Evolutionary conservation across 64 coral and sea anemone genomes (phyloP).

Genomic region (Montipora cactus): DNA sequence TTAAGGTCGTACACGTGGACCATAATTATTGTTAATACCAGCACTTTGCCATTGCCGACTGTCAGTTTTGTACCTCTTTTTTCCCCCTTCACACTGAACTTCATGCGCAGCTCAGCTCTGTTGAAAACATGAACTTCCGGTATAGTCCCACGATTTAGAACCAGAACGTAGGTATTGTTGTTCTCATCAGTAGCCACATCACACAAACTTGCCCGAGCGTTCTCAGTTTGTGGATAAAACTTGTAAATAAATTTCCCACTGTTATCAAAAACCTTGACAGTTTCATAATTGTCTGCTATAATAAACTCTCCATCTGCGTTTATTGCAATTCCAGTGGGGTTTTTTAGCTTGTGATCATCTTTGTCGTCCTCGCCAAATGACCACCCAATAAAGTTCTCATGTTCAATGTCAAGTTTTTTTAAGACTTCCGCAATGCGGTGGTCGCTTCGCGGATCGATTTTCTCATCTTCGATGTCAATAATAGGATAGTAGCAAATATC

Average conservation of each 20-base stretch:
- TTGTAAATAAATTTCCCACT: constrained; percentile 29
- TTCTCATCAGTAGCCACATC: constrained; percentile 29
- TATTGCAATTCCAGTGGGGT: too few species aligned
- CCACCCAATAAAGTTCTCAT: neutral
- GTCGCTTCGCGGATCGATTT: constrained; percentile 28
- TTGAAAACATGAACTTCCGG: constrained; percentile 16
- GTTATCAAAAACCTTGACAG: neutral
- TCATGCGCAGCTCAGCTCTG: neutral
- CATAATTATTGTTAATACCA: neutral
- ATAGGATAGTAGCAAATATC: neutral
- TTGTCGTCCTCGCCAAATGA: neutral
- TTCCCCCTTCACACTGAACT: too few species aligned
- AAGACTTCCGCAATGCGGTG: neutral
- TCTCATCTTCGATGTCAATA: neutral
- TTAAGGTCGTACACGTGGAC: constrained; percentile 26
- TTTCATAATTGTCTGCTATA: too few species aligned
- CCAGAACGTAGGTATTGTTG: constrained; percentile 3
- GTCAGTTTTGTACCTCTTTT: neutral
- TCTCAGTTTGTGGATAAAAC: neutral
- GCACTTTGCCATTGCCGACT: constrained; percentile 7
- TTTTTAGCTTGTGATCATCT: neutral
- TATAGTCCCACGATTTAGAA: too few species aligned
- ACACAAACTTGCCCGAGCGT: too few species aligned
- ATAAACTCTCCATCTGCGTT: neutral
- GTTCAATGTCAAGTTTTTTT: neutral